Conservation (phyloP, 1,140 invertebrate species). For the Zaprionus gabonicus region DNA sequence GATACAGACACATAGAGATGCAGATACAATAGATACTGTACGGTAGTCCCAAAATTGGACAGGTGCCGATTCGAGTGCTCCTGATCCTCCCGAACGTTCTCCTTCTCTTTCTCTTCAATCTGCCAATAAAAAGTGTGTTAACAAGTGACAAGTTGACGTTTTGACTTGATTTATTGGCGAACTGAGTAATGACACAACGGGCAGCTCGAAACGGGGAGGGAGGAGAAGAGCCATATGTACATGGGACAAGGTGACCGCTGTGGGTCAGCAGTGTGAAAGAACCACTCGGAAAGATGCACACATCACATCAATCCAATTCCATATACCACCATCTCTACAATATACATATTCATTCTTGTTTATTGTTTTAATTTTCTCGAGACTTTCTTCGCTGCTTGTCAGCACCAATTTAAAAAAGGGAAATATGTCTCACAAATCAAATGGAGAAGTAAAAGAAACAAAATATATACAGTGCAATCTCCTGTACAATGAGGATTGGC, state of each 20-base stretch:
- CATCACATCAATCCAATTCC: too few species aligned
- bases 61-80: slow-evolving; percentile 50
- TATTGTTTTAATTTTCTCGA: too few species aligned
- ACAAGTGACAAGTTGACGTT: slow-evolving; percentile 70
- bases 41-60: slow-evolving; percentile 44
- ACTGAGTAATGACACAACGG: slow-evolving; percentile 42
- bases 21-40: slow-evolving; percentile 7
- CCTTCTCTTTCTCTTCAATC: neutral
- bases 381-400: too few species aligned
- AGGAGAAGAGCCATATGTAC: neutral
- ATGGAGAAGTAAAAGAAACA: too few species aligned
- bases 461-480: too few species aligned
- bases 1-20: neutral
- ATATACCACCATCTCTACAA: too few species aligned
- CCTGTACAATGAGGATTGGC: too few species aligned
- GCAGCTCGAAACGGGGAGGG: neutral
- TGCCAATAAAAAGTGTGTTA: slow-evolving; percentile 64
- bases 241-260: slow-evolving; percentile 60
- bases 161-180: slow-evolving; percentile 66
- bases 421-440: too few species aligned
- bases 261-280: slow-evolving; percentile 43
- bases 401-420: too few species aligned
- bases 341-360: too few species aligned
- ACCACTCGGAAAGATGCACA: neutral
- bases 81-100: neutral